Evolutionary conservation across 2,888 invertebrate species (phyloP), one percentile per base, ranked within the genome.

Genomic region (Platerodrilus igneus): DNA sequence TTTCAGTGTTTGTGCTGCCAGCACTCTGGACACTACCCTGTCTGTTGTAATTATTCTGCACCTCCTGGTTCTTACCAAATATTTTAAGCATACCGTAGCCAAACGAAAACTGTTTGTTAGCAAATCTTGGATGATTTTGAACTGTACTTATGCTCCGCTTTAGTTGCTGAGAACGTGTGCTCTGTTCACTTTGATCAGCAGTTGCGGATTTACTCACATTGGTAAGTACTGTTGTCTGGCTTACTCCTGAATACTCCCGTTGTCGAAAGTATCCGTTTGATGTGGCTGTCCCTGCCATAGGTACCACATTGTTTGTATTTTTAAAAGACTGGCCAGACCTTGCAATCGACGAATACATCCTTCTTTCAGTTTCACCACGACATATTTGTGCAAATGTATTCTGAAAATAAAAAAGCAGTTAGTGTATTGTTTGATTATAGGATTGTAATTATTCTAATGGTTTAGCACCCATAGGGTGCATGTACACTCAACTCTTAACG

Each of bases 1-100:
- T 84, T 55, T 85, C 83, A 42, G 79, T 71, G 48, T 70, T 68
- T n/a, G 51, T 48, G 9, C 22, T 44, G 15, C 17, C 34, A 9
- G 29, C 34, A 32, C 40, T 44, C 10, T 37, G 28, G 8, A 34
- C 20, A 17, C 44, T 44, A 6, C 30, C 29, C 19, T 46, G 38
- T 14, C 42, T 41, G 6, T 27, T 28, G 15, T 19, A 26, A 16
- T 20, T 37, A 3, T 23, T 19, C 5, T 22, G 17, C 2, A 18
- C 13, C 21, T 41, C 33, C 19, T 29, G 37, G n/a, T n/a, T n/a
- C 17, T 21, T 37, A 11, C 15, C 21, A 9, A 45, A 45, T 28
- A 45, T 15, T 34, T 31, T 45, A 34, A 45, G 37, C 41, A 45
- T 41, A 18, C 37, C 22, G 9, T 41, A 37, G 18, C 29, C 37